These are phyloP conservation scores for Mus musculus DNA, from an alignment of 2,113 vertebrate genomes.

Conservation along the genomic window GRCm39 chrX:156751001-156751500, in stretches of 20 bases:
- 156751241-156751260: slow-evolving; percentile 46
- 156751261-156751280: neutral
- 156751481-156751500: neutral
- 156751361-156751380: slow-evolving; percentile 17
- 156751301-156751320: neutral
- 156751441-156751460: slow-evolving; percentile 18
- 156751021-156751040: neutral
- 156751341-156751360: slow-evolving; percentile 2
- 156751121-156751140: neutral
- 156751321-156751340: neutral
- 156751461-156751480: neutral
- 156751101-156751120: neutral
- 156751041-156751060: neutral
- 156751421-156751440: neutral
- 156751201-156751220: slow-evolving; percentile 14
- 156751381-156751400: slow-evolving; percentile 3
- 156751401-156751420: neutral
- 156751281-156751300: slow-evolving; percentile 12
- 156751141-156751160: slow-evolving; percentile 3
- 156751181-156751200: neutral
- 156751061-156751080: neutral
- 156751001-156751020: neutral
- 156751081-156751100: slow-evolving; percentile 2
- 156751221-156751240: neutral
- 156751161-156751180: neutral